Evolutionary conservation across 2,113 vertebrate genomes (phyloP).

Genomic region (Pipra filicauda): DNA sequence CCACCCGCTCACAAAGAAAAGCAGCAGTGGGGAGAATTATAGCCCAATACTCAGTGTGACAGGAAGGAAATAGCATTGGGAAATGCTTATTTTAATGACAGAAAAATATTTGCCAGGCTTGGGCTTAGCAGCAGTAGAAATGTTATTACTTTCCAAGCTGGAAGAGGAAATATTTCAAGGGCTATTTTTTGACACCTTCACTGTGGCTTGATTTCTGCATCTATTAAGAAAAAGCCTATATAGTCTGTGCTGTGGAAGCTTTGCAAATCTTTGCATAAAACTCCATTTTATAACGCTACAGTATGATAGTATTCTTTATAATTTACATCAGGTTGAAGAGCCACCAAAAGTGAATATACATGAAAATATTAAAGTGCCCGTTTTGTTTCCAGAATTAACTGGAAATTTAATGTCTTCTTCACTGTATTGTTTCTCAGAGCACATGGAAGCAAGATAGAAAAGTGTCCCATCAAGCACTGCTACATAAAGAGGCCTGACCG

Average conservation of each 20-base stretch:
- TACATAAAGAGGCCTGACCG: neutral
- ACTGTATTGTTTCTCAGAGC: neutral
- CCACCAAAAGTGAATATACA: neutral
- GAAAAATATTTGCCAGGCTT: slow-evolving; percentile 55
- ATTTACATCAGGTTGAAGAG: neutral
- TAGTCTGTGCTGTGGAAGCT: neutral
- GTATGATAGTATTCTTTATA: neutral
- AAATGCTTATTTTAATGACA: slow-evolving; percentile 64
- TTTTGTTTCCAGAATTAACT: neutral
- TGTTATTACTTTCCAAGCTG: slow-evolving; percentile 50
- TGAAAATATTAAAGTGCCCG: neutral
- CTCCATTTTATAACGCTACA: neutral
- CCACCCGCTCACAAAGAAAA: neutral
- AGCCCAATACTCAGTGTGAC: slow-evolving; percentile 28
- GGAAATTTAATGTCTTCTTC: neutral
- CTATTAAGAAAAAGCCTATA: slow-evolving; percentile 2
- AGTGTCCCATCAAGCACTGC: neutral
- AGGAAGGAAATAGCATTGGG: slow-evolving; percentile 55
- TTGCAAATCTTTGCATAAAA: slow-evolving; percentile 35
- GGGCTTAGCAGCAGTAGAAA: slow-evolving; percentile 36
- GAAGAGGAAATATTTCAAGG: slow-evolving; percentile 59
- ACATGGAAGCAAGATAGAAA: neutral
- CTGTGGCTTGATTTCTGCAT: slow-evolving; percentile 51
- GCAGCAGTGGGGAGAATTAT: slow-evolving; percentile 38
- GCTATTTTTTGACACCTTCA: slow-evolving; percentile 53